Conservation (phyloP, 1,140 invertebrate genomes). For the Aphaenogaster rudis region DNA sequence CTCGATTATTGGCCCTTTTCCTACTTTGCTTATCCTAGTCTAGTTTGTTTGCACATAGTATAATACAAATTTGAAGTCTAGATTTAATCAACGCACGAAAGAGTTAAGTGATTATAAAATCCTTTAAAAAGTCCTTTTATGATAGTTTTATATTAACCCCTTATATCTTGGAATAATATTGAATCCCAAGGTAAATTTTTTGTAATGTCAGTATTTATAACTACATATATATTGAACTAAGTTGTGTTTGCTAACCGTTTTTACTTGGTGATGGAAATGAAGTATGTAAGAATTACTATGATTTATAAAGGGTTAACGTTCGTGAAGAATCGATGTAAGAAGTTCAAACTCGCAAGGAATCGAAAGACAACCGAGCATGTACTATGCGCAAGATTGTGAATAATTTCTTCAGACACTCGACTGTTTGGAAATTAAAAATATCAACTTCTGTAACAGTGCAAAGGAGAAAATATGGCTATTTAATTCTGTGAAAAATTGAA, state of each 20-base stretch:
- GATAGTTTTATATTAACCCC: conserved; percentile 43
- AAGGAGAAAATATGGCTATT: background rate
- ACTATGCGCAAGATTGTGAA: background rate
- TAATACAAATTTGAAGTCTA: background rate
- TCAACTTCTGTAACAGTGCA: background rate
- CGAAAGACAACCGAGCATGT: conserved; percentile 49
- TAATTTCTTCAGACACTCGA: background rate
- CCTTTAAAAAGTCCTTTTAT: conserved; percentile 9
- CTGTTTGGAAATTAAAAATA: background rate
- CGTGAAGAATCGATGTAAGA: conserved; percentile 45
- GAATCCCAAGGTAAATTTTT: conserved; percentile 1
- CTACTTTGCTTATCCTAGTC: background rate
- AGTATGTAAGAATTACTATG: background rate
- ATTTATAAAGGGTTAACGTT: conserved; percentile 53
- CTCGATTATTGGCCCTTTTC: no score
- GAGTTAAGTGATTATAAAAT: conserved; percentile 37
- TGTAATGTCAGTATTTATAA: background rate
- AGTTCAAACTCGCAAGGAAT: conserved; percentile 26
- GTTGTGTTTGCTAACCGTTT: conserved; percentile 5
- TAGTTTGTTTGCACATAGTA: background rate
- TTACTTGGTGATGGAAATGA: conserved; percentile 8
- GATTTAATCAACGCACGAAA: conserved; percentile 42
- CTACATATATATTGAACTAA: background rate
- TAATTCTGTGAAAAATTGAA: background rate
- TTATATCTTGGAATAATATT: conserved; percentile 50